Evolutionary conservation across 1,140 invertebrate species (phyloP), one percentile per base, ranked within the genome.

Genomic region (Brachystomella parvula): DNA sequence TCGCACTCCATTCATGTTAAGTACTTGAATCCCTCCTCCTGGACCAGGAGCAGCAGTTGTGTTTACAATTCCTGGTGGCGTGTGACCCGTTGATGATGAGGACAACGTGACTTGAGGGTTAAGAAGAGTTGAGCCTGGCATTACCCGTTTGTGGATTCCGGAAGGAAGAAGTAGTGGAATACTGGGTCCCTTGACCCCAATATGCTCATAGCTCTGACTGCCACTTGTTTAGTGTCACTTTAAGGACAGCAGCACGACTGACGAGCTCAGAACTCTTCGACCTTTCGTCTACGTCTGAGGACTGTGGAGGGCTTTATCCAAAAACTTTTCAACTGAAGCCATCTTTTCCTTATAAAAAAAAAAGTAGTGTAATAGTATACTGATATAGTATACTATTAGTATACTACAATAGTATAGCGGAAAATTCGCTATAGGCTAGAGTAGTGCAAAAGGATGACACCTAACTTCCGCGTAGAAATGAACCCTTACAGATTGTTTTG

Each of bases 1-100:
- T 69, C 89, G 81, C 80, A 91, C 86, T 2, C 82, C 75, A 77
- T 84, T 85, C 63, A 68, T 65, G 35, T 65, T 68, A 60, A 94
- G 49, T 26, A 53, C 89, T 77, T 91, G 89, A 70, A 93, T 72
- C 47, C 64, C 74, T 21, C 53, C 65, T 28, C 61, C 70, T 9
- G 66, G 17, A 30, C 59, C 64, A 21, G 65, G 30, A 19, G 57
- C 31, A 26, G 63, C 26, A 24, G 66, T 59, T 70, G 65, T 61
- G 33, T 47, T 47, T 49, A 35, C 35, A 65, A 39, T 56, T 47
- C 30, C 44, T 60, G 29, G 61, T 61, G 28, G 67, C 33, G 9
- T 44, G 9, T 44, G 39, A 6, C 35, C 61, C n/a, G 44, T 21
- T 32, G 61, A 44, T 61, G 33, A 2, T 15, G 61, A 31, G 28